Evolutionary conservation across 1,140 invertebrate species (phyloP).

Genomic region (Cherax destructor): DNA sequence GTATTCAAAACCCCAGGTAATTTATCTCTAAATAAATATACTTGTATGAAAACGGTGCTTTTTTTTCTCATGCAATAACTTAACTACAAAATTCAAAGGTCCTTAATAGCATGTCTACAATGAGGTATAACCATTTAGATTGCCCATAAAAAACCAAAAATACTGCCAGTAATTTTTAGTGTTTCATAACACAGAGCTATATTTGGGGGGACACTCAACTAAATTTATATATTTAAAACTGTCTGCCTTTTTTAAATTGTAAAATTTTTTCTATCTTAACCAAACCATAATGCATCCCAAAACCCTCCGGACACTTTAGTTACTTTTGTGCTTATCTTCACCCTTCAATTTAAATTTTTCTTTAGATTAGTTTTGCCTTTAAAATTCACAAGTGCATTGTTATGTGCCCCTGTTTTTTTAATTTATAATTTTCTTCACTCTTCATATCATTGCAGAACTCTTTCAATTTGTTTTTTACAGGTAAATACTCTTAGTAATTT

Average conservation of each 20-base stretch:
- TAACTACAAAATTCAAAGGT: slow-evolving; percentile 39
- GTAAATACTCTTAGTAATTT: too few relatives aligned
- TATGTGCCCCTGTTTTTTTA: too few relatives aligned
- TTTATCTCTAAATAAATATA: slow-evolving; percentile 24
- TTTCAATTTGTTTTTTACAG: too few relatives aligned
- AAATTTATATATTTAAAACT: background rate
- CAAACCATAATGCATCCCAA: background rate
- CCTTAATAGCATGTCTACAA: slow-evolving; percentile 5
- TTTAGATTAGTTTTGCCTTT: too few relatives aligned
- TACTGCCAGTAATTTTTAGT: slow-evolving; percentile 19
- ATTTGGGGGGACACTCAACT: background rate
- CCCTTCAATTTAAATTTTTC: too few relatives aligned
- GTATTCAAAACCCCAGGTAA: slow-evolving; percentile 38
- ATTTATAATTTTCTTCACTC: too few relatives aligned
- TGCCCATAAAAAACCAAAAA: slow-evolving; percentile 10
- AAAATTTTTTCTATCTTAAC: background rate
- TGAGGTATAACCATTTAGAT: slow-evolving; percentile 16
- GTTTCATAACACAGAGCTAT: background rate
- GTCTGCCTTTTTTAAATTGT: background rate
- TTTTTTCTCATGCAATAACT: slow-evolving; percentile 56
- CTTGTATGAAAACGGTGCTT: slow-evolving; percentile 33
- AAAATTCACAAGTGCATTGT: too few relatives aligned
- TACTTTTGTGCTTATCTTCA: too few relatives aligned
- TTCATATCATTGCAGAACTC: too few relatives aligned
- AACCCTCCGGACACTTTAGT: background rate